Evolutionary conservation across 1,140 invertebrate species (phyloP).

Genomic region (Rhopalosiphum maidis): DNA sequence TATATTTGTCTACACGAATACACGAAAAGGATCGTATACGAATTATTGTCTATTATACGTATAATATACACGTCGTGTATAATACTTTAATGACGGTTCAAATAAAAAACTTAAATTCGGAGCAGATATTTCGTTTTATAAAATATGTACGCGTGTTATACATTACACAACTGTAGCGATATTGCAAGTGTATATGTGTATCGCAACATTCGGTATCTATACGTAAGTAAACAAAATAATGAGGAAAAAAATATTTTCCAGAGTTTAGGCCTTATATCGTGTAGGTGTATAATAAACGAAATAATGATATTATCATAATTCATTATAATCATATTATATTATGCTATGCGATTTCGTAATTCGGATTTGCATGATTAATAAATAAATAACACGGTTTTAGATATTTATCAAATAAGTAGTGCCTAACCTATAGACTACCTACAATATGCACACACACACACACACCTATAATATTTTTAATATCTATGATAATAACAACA

Average conservation of each 20-base stretch:
- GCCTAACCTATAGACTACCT: neutral
- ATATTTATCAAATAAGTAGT: slow-evolving; percentile 19
- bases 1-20: neutral
- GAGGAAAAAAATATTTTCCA: neutral
- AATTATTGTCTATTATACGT: neutral
- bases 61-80: too few relatives aligned
- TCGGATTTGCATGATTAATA: slow-evolving; percentile 9
- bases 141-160: neutral
- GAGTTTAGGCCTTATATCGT: neutral
- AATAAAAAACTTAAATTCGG: neutral
- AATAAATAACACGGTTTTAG: neutral
- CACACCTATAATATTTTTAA: neutral
- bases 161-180: neutral
- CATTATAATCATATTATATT: neutral
- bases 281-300: neutral
- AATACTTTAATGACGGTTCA: neutral
- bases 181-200: neutral
- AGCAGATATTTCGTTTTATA: neutral
- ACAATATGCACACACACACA: neutral
- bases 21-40: neutral
- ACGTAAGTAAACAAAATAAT: neutral
- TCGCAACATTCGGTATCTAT: too few relatives aligned
- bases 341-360: neutral
- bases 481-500: neutral
- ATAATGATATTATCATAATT: neutral